Percentiles rank a stretch among this genome's conserved stretches.
Conservation (phyloP, 92 coral and sea anemone genomes). For the Phenganax subtilis region DNA sequence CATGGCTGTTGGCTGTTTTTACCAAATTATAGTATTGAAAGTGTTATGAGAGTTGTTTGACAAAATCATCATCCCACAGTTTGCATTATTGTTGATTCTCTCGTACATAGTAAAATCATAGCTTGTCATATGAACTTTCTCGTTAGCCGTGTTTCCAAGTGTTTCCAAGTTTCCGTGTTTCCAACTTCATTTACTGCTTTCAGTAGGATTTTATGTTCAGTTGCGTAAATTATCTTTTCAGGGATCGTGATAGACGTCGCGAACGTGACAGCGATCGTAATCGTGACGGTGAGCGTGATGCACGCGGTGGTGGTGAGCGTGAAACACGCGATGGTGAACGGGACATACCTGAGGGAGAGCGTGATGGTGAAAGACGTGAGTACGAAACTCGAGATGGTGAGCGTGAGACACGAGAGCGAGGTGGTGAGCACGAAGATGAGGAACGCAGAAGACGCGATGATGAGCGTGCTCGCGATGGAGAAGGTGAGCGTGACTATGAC, state of each 20-base stretch:
- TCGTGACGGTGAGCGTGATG: constrained; percentile 18
- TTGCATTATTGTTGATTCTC: too few relatives aligned
- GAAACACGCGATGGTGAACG: constrained; percentile 22
- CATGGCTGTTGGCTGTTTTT: too few relatives aligned
- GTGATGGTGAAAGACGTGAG: constrained; percentile 54
- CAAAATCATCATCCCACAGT: too few relatives aligned
- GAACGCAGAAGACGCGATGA: constrained; percentile 50
- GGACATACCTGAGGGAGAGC: constrained; percentile 3
- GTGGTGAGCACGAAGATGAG: constrained; percentile 50
- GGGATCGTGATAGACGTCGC: constrained; percentile 41
- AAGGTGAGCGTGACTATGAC: constrained; percentile 41
- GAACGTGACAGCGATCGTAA: constrained; percentile 58
- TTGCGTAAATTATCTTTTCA: background rate
- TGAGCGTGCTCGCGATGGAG: constrained; percentile 4
- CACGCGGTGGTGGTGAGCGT: constrained; percentile 35
- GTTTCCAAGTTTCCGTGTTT: too few relatives aligned
- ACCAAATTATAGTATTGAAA: too few relatives aligned
- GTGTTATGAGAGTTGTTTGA: too few relatives aligned
- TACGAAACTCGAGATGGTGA: constrained; percentile 56
- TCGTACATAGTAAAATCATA: too few relatives aligned
- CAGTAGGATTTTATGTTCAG: too few relatives aligned
- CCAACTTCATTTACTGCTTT: too few relatives aligned
- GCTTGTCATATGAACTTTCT: too few relatives aligned
- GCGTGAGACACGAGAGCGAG: constrained; percentile 29
- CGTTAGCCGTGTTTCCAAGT: too few relatives aligned